phyloP scores from a whole-genome alignment of 2,113 vertebrate genomes.

The Prinia subflava region DNA sequence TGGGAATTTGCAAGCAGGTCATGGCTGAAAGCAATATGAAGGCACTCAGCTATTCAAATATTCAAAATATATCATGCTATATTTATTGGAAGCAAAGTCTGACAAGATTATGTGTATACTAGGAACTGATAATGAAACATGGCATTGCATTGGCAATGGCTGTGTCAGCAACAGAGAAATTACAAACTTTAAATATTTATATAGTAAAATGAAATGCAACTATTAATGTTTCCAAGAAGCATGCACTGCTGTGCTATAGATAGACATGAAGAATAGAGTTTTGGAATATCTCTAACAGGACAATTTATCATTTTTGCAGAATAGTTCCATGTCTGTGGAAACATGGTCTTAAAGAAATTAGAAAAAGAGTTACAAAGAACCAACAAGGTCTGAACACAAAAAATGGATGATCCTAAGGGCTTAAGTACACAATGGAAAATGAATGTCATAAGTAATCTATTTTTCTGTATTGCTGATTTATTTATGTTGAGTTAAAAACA shows the following conservation, averaged over 20 bases:
- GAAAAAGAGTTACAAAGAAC: slow-evolving; percentile 28
- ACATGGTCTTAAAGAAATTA: slow-evolving; percentile 48
- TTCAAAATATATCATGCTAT: slow-evolving; percentile 70
- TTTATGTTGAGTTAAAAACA: slow-evolving; percentile 32
- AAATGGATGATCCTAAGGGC: slow-evolving; percentile 20
- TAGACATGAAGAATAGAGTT: slow-evolving; percentile 66
- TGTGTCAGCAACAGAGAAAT: slow-evolving; percentile 70
- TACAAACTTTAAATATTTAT: slow-evolving; percentile 78
- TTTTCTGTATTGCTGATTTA: slow-evolving; percentile 43
- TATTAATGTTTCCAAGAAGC: slow-evolving; percentile 66
- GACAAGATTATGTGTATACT: slow-evolving; percentile 73
- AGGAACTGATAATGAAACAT: slow-evolving; percentile 67
- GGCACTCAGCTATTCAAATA: slow-evolving; percentile 68
- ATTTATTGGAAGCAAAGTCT: slow-evolving; percentile 74
- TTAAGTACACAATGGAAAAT: slow-evolving; percentile 60
- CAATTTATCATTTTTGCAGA: slow-evolving; percentile 69
- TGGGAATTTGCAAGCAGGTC: slow-evolving; percentile 69
- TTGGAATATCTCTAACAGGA: slow-evolving; percentile 51
- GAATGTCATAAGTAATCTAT: not conserved
- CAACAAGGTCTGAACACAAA: not conserved
- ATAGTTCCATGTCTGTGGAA: slow-evolving; percentile 36
- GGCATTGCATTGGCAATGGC: slow-evolving; percentile 53
- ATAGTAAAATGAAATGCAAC: slow-evolving; percentile 71
- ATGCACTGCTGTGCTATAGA: slow-evolving; percentile 45
- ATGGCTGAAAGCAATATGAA: slow-evolving; percentile 69